phyloP scores from a whole-genome alignment of 2,888 invertebrate species.

The Hyposoter dolosus region DNA sequence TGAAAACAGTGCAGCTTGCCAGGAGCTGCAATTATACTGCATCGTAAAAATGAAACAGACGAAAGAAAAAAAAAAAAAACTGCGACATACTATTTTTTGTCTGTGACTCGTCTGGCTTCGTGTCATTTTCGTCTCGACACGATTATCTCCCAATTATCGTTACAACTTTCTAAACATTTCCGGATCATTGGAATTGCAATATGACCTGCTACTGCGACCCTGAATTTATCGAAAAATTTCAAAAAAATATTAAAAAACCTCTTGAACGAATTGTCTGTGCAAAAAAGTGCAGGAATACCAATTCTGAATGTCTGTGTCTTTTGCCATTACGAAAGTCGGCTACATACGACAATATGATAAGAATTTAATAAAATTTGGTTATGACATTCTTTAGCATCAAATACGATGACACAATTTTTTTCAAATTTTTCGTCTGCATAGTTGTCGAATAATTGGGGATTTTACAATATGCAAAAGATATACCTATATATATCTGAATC shows the following conservation, averaged over 20 bases:
- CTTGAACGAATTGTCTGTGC: background rate
- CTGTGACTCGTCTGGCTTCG: slow-evolving; percentile 24
- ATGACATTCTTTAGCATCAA: no score
- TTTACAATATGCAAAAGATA: no score
- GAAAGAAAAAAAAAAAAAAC: slow-evolving; percentile 1
- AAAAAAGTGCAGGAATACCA: background rate
- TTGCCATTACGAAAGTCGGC: no score
- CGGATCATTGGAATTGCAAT: background rate
- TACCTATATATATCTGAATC: no score
- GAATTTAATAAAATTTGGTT: no score
- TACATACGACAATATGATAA: no score
- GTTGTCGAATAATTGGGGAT: no score
- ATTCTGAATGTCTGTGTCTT: background rate
- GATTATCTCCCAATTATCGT: background rate
- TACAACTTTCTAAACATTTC: slow-evolving; percentile 17
- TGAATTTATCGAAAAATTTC: background rate
- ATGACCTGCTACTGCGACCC: background rate
- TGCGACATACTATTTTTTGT: background rate
- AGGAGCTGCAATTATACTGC: slow-evolving; percentile 16
- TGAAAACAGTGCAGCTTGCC: background rate
- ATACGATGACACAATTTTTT: no score
- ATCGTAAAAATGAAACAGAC: background rate
- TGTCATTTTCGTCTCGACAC: background rate
- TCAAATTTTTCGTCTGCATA: no score
- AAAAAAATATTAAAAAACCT: background rate